phyloP scores from a whole-genome alignment of 1,140 invertebrate genomes.

The Tetramorium alpestre region DNA sequence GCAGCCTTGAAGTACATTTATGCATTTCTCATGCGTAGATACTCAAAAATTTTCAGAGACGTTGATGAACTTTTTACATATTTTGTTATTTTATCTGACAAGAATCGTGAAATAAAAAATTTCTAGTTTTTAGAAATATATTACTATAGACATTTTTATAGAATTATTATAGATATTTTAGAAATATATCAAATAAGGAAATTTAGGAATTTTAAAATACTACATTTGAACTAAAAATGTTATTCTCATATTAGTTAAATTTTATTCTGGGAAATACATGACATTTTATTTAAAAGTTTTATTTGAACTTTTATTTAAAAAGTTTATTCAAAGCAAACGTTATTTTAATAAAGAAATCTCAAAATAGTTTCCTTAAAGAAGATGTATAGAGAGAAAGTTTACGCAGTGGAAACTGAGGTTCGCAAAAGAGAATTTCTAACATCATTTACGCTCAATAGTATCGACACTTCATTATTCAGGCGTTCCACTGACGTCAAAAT shows the following conservation, averaged over 20 bases:
- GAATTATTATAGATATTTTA: no score
- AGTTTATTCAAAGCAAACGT: background rate
- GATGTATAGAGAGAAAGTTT: conserved; percentile 3
- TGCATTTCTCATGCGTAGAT: background rate
- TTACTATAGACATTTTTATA: no score
- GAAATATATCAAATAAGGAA: background rate
- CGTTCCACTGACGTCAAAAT: conserved; percentile 22
- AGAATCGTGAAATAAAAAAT: background rate
- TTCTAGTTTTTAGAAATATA: no score
- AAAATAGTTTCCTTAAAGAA: conserved; percentile 12
- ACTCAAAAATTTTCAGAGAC: background rate
- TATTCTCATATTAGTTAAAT: background rate
- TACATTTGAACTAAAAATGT: conserved; percentile 5
- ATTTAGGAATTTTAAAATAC: background rate
- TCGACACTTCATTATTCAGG: conserved; percentile 35
- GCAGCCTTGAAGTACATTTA: conserved; percentile 9
- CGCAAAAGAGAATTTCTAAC: conserved; percentile 30
- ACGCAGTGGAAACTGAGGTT: conserved; percentile 1
- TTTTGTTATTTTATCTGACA: background rate
- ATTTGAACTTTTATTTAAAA: conserved; percentile 5
- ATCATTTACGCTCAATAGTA: conserved; percentile 5
- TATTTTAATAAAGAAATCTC: conserved; percentile 29
- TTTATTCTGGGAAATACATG: background rate
- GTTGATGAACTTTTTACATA: background rate
- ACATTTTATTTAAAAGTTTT: conserved; percentile 13